These are phyloP conservation scores for Diogma glabrata DNA, from an alignment of 2,888 invertebrate genomes.

Conservation along the genomic window DNA sequence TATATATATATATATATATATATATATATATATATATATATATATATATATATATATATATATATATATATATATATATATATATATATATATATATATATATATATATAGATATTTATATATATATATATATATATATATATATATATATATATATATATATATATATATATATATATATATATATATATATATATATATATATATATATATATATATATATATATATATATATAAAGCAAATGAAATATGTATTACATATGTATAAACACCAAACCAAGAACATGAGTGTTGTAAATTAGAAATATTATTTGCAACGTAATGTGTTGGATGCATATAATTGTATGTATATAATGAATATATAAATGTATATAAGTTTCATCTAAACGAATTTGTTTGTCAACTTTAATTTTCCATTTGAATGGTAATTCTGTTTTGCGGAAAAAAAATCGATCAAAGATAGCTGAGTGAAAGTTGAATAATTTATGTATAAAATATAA, in stretches of 20 bases:
- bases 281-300: too few relatives aligned
- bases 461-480: too few relatives aligned
- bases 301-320: too few relatives aligned
- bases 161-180: conserved; percentile 3
- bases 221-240: background rate
- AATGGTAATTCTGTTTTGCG: too few relatives aligned
- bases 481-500: too few relatives aligned
- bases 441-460: too few relatives aligned
- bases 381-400: too few relatives aligned
- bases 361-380: too few relatives aligned
- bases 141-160: conserved; percentile 3
- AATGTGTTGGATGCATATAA: too few relatives aligned
- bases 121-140: conserved; percentile 3
- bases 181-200: conserved; percentile 1
- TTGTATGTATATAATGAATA: too few relatives aligned
- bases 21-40: conserved; percentile 1
- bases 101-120: background rate
- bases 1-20: conserved; percentile 1
- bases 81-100: conserved; percentile 3
- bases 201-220: background rate
- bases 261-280: too few relatives aligned
- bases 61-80: conserved; percentile 3
- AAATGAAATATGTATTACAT: background rate
- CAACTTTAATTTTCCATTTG: too few relatives aligned
- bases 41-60: conserved; percentile 1